These are phyloP conservation scores for Acyrthosiphon pisum DNA, from an alignment of 1,140 invertebrate genomes.

Conservation along the genomic window DNA sequence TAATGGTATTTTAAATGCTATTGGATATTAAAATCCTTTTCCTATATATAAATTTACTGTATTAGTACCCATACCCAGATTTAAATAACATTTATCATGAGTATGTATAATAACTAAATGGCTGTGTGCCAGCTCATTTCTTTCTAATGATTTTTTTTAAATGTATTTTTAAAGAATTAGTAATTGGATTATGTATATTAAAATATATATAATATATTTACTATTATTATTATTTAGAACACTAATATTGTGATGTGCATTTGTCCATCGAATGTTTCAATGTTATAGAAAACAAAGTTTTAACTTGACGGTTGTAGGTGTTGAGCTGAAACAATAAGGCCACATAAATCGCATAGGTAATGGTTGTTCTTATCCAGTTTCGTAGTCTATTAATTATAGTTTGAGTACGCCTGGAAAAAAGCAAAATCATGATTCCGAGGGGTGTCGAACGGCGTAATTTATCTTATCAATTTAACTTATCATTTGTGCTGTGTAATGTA, in stretches of 20 bases:
- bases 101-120: no score
- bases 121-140: no score
- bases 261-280: neutral
- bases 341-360: no score
- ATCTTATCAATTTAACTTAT: no score
- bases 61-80: no score
- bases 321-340: no score
- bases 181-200: neutral
- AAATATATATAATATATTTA: no score
- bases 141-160: no score
- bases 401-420: neutral
- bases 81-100: no score
- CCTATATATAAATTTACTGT: no score
- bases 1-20: neutral
- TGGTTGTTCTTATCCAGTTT: neutral
- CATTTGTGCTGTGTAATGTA: neutral
- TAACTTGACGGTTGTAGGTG: neutral
- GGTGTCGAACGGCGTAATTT: neutral
- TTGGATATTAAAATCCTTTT: neutral
- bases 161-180: neutral
- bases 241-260: no score
- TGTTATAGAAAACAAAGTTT: neutral
- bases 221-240: no score
- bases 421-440: neutral
- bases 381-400: neutral